A percentile compares a stretch with the other conserved stretches of the same genome.
These are phyloP conservation scores for Odontocerum albicorne DNA, from an alignment of 2,888 invertebrate species.

Conservation along the genomic window DNA sequence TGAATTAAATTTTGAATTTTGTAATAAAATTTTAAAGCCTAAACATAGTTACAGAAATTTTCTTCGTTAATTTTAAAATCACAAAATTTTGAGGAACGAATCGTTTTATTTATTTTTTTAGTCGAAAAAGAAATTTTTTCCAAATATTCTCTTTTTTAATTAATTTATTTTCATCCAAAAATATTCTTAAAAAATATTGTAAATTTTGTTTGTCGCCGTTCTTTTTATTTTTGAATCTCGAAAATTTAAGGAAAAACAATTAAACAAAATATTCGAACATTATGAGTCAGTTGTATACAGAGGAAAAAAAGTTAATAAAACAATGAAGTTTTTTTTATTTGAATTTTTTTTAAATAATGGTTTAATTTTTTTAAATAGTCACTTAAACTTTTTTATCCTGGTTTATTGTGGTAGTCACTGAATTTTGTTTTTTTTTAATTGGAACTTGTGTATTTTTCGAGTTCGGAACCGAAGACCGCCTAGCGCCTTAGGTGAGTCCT, in stretches of 20 bases:
- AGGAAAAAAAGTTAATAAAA: too few species aligned
- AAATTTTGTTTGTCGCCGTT: slow-evolving; percentile 12
- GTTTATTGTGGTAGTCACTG: slow-evolving; percentile 1
- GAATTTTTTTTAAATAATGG: slow-evolving; percentile 1
- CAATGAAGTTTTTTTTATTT: not conserved
- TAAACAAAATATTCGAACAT: too few species aligned
- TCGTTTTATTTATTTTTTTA: slow-evolving; percentile 27
- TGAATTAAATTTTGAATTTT: slow-evolving; percentile 31
- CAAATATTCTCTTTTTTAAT: slow-evolving; percentile 11
- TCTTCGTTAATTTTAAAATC: slow-evolving; percentile 56
- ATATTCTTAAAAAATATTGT: slow-evolving; percentile 14
- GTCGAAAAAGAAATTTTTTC: slow-evolving; percentile 24
- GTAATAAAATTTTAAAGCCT: slow-evolving; percentile 31
- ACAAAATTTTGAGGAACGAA: slow-evolving; percentile 61
- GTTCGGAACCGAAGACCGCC: slow-evolving; percentile 12
- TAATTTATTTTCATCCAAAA: slow-evolving; percentile 23
- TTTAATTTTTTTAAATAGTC: too few species aligned
- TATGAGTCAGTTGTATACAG: too few species aligned
- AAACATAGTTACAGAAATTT: slow-evolving; percentile 36
- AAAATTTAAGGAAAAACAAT: too few species aligned
- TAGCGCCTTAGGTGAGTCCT: slow-evolving; percentile 25
- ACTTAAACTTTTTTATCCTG: slow-evolving; percentile 6
- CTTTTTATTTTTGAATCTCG: too few species aligned
- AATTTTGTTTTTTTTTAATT: slow-evolving; percentile 11
- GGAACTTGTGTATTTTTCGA: slow-evolving; percentile 4